Conservation (phyloP, 2,888 invertebrate species). For the Linnaemya tessellans region DNA sequence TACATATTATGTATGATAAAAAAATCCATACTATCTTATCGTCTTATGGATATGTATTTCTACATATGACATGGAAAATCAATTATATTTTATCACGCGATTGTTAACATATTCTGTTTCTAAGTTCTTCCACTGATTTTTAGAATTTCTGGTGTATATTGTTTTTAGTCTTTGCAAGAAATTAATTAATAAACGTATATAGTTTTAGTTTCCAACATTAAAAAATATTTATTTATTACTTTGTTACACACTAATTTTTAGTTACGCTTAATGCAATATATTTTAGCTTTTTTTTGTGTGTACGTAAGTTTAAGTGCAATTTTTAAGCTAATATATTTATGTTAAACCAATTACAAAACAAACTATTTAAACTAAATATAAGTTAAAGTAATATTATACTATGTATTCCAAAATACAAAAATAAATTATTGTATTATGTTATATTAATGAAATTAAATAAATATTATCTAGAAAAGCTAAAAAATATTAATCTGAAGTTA, state of each 20-base stretch:
- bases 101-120: not conserved
- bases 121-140: not conserved
- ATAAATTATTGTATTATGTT: constrained; percentile 59
- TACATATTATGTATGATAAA: no score
- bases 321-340: constrained; percentile 19
- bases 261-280: not conserved
- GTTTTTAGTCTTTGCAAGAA: constrained; percentile 4
- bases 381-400: constrained; percentile 33
- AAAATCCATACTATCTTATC: not conserved
- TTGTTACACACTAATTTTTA: not conserved
- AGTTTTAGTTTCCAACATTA: not conserved
- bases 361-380: constrained; percentile 48
- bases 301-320: constrained; percentile 66
- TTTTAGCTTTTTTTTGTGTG: constrained; percentile 57
- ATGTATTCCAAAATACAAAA: constrained; percentile 53
- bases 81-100: not conserved
- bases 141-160: not conserved
- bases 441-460: constrained; percentile 37
- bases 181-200: not conserved
- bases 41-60: not conserved
- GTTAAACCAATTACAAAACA: constrained; percentile 37
- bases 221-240: constrained; percentile 1
- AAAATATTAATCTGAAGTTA: constrained; percentile 8
- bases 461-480: constrained; percentile 33
- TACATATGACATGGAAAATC: not conserved